Percentiles rank a stretch among this genome's conserved stretches.
Evolutionary conservation across 37 sponge, comb jelly and placozoan species (phyloP).

Genomic region (Aplysina aerophoba): DNA sequence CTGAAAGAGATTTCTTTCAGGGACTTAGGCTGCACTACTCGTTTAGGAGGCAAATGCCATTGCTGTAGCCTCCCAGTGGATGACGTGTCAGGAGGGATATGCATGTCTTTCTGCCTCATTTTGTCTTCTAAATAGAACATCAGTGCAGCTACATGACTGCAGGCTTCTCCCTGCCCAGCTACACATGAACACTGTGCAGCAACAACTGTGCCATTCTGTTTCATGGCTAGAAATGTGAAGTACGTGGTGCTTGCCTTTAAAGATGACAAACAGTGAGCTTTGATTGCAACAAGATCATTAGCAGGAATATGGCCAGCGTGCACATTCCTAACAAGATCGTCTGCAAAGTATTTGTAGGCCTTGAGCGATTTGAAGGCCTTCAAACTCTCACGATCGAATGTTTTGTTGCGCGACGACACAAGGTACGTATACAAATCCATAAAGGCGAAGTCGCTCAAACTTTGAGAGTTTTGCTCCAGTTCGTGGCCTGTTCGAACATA

Average conservation of each 20-base stretch:
- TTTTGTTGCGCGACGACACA: not conserved
- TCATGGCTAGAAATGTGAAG: not conserved
- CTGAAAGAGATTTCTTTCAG: not conserved
- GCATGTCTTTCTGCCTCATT: not conserved
- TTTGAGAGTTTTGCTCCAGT: not conserved
- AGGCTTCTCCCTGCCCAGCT: slow-evolving; percentile 19
- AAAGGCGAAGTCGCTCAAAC: not conserved
- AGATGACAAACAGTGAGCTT: not conserved
- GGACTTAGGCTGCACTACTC: not conserved
- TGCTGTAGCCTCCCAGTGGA: not conserved
- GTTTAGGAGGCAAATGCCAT: slow-evolving; percentile 22
- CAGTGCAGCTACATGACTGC: slow-evolving; percentile 8
- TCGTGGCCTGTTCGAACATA: not conserved
- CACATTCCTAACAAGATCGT: not conserved
- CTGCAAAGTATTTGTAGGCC: not conserved
- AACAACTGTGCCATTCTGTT: not conserved
- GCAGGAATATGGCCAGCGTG: not conserved
- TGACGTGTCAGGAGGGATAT: not conserved
- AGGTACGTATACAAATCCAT: not conserved
- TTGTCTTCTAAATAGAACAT: slow-evolving; percentile 3
- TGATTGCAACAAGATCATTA: not conserved
- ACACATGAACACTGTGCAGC: slow-evolving; percentile 3
- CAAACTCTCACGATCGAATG: not conserved
- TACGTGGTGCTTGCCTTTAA: not conserved
- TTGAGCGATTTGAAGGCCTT: slow-evolving; percentile 14